Percentiles rank a stretch among this genome's conserved stretches.
phyloP scores from a whole-genome alignment of 1,140 invertebrate species.

The Latrodectus geometricus region DNA sequence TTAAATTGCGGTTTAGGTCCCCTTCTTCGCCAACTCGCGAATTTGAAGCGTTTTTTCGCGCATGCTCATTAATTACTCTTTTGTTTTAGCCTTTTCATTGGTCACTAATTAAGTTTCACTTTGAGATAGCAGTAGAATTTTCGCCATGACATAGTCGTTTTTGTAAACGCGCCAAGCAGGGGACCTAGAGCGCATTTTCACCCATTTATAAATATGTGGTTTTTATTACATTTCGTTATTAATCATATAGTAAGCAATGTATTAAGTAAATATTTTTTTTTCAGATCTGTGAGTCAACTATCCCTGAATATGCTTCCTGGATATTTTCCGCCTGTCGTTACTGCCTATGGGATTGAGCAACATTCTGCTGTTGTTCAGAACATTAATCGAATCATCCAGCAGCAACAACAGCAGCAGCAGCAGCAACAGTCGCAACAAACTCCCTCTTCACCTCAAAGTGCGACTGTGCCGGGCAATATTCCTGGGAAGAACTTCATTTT shows the following conservation, averaged over 20 bases:
- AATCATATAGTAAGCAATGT: neutral
- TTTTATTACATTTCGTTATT: neutral
- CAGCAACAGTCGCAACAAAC: neutral
- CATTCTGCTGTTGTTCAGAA: conserved; percentile 57
- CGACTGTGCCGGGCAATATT: neutral
- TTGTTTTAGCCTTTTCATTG: too few species aligned
- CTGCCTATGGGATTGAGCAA: conserved; percentile 46
- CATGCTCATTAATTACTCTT: too few species aligned
- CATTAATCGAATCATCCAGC: conserved; percentile 35
- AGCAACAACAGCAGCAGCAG: conserved; percentile 22
- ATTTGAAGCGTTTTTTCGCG: too few species aligned
- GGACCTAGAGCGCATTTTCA: too few species aligned
- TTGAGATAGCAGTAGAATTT: too few species aligned
- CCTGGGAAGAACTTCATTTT: conserved; percentile 60
- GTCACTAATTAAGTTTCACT: too few species aligned
- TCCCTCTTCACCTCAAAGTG: neutral
- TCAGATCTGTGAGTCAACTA: conserved; percentile 53
- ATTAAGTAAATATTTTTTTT: neutral
- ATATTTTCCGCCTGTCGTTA: conserved; percentile 53
- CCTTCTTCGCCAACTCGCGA: too few species aligned
- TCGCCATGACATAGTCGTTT: too few species aligned
- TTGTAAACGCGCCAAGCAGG: too few species aligned
- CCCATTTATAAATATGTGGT: too few species aligned
- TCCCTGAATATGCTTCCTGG: conserved; percentile 60
- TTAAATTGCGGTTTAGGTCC: too few species aligned